Conservation (phyloP, 2,888 invertebrate genomes). For the Hypena proboscidalis region DNA sequence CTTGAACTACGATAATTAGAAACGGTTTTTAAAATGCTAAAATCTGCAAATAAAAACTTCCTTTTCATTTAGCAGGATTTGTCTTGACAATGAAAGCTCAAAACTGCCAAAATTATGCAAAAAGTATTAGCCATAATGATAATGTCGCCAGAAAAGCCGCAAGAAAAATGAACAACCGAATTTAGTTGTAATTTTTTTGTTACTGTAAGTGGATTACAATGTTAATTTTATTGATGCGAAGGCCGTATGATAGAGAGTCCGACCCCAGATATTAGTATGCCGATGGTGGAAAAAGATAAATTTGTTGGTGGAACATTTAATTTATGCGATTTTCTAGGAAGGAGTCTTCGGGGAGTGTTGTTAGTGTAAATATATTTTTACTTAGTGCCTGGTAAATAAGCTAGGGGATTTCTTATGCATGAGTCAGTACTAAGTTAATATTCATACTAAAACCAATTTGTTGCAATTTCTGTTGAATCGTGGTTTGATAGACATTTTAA, state of each 20-base stretch:
- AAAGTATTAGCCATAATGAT: constrained; percentile 34
- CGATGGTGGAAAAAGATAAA: constrained; percentile 81
- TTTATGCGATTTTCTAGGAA: constrained; percentile 74
- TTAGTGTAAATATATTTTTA: constrained; percentile 48
- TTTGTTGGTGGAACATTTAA: constrained; percentile 79
- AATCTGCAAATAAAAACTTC: too few species aligned
- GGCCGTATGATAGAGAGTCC: constrained; percentile 64
- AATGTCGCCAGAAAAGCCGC: constrained; percentile 49
- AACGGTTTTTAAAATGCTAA: too few species aligned
- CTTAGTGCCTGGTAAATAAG: constrained; percentile 21
- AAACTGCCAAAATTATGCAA: constrained; percentile 2
- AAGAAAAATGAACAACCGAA: constrained; percentile 40
- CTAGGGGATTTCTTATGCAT: constrained; percentile 7
- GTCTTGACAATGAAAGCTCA: too few species aligned
- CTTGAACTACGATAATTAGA: too few species aligned
- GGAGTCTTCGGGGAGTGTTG: constrained; percentile 49
- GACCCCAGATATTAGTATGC: constrained; percentile 76
- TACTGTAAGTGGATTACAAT: constrained; percentile 82
- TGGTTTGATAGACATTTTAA: too few species aligned
- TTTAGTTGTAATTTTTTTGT: constrained; percentile 72
- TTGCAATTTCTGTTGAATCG: too few species aligned
- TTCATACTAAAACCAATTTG: too few species aligned
- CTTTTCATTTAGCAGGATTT: too few species aligned
- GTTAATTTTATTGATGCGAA: constrained; percentile 83
- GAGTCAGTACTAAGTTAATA: too few species aligned